Conservation (phyloP, 1,140 invertebrate species). For the Apocrypta bakeri region DNA sequence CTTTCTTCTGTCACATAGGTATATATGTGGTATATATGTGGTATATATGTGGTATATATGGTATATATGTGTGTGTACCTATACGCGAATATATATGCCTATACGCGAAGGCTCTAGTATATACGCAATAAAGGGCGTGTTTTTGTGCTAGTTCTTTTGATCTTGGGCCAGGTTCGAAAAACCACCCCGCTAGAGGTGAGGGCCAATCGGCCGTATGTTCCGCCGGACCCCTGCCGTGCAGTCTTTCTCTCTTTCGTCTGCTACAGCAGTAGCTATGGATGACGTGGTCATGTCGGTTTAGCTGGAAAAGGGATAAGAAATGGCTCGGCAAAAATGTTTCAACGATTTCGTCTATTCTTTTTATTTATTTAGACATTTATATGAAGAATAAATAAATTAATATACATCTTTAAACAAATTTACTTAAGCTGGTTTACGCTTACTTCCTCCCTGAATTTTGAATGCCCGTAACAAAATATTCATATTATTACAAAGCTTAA, state of each 20-base stretch:
- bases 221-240: neutral
- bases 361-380: too few species aligned
- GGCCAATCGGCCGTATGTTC: constrained; percentile 40
- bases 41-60: too few species aligned
- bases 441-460: too few species aligned
- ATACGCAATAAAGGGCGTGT: constrained; percentile 34
- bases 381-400: too few species aligned
- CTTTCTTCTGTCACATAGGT: constrained; percentile 16
- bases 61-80: too few species aligned
- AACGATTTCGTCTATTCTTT: too few species aligned
- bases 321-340: neutral
- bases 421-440: too few species aligned
- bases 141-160: constrained; percentile 35
- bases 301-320: neutral
- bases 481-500: too few species aligned
- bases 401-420: too few species aligned
- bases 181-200: constrained; percentile 45
- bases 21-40: too few species aligned
- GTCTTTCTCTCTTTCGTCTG: neutral
- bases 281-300: neutral
- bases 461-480: too few species aligned
- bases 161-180: constrained; percentile 40
- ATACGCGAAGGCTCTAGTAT: neutral
- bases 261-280: constrained; percentile 4
- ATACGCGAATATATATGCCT: neutral